Conservation (phyloP, 2,797 vertebrate genomes). For the Numenius phaeopus region DNA sequence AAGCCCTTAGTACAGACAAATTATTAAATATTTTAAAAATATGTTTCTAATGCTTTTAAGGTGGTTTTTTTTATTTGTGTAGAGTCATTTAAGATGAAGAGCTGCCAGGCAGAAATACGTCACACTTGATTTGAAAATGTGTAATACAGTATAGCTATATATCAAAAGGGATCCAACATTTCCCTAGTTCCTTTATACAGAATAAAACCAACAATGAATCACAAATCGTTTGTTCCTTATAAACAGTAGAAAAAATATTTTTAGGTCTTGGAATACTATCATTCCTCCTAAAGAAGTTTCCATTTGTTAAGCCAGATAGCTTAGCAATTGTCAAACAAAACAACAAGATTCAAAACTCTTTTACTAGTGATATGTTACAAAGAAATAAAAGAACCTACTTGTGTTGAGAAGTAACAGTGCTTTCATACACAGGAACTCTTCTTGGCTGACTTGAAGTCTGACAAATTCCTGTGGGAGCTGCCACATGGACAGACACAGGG, state of each 20-base stretch:
- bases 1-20: neutral
- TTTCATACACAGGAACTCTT: conserved; percentile 99
- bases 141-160: neutral
- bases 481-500: conserved; percentile 94
- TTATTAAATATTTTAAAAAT: neutral
- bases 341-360: neutral
- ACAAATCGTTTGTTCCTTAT: neutral
- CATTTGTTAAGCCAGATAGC: neutral
- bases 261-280: neutral
- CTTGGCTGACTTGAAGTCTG: conserved; percentile 91
- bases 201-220: neutral
- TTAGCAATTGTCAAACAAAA: neutral
- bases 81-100: neutral
- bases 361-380: neutral
- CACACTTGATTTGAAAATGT: neutral
- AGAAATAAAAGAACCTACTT: conserved; percentile 82
- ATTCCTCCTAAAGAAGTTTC: neutral
- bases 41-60: neutral
- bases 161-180: neutral
- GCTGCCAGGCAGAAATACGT: neutral
- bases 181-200: neutral
- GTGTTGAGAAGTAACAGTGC: conserved; percentile 94
- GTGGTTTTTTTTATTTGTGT: neutral
- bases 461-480: conserved; percentile 96
- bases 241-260: neutral